Evolutionary conservation across 2,113 vertebrate genomes (phyloP).

Genomic region (Pedionomus torquatus): DNA sequence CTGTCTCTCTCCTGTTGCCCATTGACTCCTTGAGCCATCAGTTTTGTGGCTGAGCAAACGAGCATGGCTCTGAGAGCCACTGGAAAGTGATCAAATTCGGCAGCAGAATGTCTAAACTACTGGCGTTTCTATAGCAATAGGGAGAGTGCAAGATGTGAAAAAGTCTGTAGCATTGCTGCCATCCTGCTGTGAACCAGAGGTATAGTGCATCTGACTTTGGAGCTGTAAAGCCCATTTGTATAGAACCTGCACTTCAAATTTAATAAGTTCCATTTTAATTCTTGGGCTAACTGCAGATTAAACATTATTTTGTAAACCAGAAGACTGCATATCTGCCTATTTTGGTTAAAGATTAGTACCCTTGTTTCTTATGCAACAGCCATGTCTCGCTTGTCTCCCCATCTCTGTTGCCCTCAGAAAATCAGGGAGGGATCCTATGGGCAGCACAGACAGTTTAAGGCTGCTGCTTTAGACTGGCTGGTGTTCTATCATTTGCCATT

Average conservation of each 20-base stretch:
- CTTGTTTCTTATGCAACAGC: not conserved
- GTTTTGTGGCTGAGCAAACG: not conserved
- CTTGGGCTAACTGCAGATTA: not conserved
- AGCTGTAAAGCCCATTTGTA: not conserved
- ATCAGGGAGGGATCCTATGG: not conserved
- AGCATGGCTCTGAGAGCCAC: not conserved
- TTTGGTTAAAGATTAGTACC: not conserved
- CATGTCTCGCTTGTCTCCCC: not conserved
- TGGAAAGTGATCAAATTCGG: not conserved
- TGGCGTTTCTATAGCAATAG: conserved; percentile 47
- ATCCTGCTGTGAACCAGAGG: conserved; percentile 27
- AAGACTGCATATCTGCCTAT: accelerated
- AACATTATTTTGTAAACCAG: not conserved
- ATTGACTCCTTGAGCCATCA: not conserved
- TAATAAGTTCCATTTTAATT: not conserved
- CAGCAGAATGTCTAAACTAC: conserved; percentile 1
- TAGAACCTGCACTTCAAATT: not conserved
- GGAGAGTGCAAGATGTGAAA: not conserved
- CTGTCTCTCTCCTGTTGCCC: not conserved
- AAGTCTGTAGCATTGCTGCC: conserved; percentile 22
- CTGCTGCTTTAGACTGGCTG: not conserved
- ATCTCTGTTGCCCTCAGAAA: not conserved
- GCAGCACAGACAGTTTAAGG: not conserved
- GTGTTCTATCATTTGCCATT: accelerated
- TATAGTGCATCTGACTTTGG: not conserved